phyloP scores from a whole-genome alignment of 2,888 invertebrate species.

The Cybosia mesomella region DNA sequence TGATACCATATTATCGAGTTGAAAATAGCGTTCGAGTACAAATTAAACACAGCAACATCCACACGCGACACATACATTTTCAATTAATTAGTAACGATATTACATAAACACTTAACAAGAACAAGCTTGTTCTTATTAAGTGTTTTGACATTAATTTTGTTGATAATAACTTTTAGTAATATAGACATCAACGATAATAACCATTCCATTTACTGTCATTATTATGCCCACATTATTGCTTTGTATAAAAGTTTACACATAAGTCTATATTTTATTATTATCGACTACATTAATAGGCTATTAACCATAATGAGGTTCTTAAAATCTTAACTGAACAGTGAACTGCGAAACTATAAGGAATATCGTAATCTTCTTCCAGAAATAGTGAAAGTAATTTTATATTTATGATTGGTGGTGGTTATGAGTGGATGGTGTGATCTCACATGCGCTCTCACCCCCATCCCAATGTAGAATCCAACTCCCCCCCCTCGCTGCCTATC shows the following conservation, averaged over 20 bases:
- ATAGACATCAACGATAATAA: no score
- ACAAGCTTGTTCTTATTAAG: conserved; percentile 32
- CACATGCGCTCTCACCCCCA: no score
- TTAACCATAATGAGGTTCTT: conserved; percentile 35
- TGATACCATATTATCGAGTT: no score
- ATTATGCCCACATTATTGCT: conserved; percentile 24
- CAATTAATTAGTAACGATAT: conserved; percentile 41
- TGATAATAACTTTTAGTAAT: no score
- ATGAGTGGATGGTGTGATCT: no score
- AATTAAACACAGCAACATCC: not conserved
- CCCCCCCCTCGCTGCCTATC: no score
- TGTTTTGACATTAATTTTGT: conserved; percentile 32
- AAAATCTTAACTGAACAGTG: conserved; percentile 33
- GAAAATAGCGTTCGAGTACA: not conserved
- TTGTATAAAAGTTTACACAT: conserved; percentile 26
- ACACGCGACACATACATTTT: not conserved
- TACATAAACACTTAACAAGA: no score
- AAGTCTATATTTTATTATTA: conserved; percentile 28
- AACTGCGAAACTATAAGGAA: conserved; percentile 38
- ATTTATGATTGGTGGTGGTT: conserved; percentile 16
- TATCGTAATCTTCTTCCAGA: conserved; percentile 24
- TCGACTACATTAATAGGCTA: conserved; percentile 34
- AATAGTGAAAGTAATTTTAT: conserved; percentile 20
- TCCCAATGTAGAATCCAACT: no score
- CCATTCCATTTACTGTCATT: conserved; percentile 23